Evolutionary conservation across 2,797 vertebrate genomes (phyloP).

Genomic region (Pangasius sanitwongsei): DNA sequence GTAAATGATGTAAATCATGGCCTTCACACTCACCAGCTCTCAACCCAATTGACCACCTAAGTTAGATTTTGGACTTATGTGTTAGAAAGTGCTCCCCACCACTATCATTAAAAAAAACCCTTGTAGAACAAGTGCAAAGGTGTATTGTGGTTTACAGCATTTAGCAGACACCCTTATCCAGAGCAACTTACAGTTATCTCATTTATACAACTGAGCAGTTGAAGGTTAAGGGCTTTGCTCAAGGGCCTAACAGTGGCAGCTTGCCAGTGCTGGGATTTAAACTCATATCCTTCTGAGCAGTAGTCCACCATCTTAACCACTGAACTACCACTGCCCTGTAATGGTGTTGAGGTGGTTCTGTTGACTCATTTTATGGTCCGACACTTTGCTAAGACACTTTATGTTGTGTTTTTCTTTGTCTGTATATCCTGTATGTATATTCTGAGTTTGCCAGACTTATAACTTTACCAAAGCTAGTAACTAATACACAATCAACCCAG

Average conservation of each 20-base stretch:
- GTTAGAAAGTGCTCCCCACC: not conserved
- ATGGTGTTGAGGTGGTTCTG: not conserved
- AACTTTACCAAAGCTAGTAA: not conserved
- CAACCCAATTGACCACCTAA: not conserved
- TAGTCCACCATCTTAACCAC: too few relatives aligned
- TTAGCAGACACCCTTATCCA: too few relatives aligned
- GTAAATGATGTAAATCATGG: not conserved
- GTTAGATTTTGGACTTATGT: not conserved
- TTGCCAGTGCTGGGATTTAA: too few relatives aligned
- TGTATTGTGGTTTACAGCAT: not conserved
- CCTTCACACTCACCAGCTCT: not conserved
- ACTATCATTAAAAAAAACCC: not conserved
- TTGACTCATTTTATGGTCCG: not conserved
- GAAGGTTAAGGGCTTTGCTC: too few relatives aligned
- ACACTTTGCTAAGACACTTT: not conserved
- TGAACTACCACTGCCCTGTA: too few relatives aligned
- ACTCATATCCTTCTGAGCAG: too few relatives aligned
- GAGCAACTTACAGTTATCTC: too few relatives aligned
- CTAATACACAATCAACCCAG: not conserved
- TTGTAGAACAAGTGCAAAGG: not conserved
- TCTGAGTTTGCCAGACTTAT: not conserved
- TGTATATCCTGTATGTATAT: not conserved
- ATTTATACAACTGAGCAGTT: too few relatives aligned
- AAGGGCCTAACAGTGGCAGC: too few relatives aligned
- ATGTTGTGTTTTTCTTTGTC: not conserved